Conservation (phyloP, 2,113 vertebrate genomes). For the Colossoma macropomum region DNA sequence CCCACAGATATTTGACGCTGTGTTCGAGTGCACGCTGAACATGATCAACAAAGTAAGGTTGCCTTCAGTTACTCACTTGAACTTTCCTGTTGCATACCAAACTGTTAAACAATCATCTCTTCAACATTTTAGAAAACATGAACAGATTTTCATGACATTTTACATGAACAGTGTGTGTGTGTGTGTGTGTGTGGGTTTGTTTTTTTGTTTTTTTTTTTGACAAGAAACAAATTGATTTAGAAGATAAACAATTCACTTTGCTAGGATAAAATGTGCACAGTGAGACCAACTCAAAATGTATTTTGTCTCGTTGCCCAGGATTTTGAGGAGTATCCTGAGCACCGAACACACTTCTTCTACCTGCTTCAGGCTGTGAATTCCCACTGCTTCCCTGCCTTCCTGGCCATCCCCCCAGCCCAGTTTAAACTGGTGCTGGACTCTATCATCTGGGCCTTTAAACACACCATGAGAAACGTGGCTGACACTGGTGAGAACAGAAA, state of each 20-base stretch:
- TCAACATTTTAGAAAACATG: too few species aligned
- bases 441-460: slow-evolving; percentile 99
- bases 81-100: background rate
- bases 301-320: slow-evolving; percentile 76
- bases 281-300: too few species aligned
- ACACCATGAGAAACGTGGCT: slow-evolving; percentile 99
- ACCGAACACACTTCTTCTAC: slow-evolving; percentile 98
- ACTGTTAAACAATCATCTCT: too few species aligned
- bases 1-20: slow-evolving; percentile 98
- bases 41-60: slow-evolving; percentile 97
- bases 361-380: slow-evolving; percentile 98
- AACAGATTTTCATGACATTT: too few species aligned
- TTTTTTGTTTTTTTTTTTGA: too few species aligned
- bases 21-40: slow-evolving; percentile 98
- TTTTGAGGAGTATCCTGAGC: slow-evolving; percentile 98
- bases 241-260: too few species aligned
- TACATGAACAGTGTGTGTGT: too few species aligned
- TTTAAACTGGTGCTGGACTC: slow-evolving; percentile 99
- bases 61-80: background rate
- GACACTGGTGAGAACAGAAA: slow-evolving; percentile 90
- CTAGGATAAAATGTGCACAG: background rate
- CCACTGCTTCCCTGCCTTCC: slow-evolving; percentile 97
- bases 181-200: too few species aligned
- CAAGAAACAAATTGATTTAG: too few species aligned
- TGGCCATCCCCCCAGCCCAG: slow-evolving; percentile 97